phyloP scores from a whole-genome alignment of 2,797 vertebrate genomes.

The Anguilla obscura region DNA sequence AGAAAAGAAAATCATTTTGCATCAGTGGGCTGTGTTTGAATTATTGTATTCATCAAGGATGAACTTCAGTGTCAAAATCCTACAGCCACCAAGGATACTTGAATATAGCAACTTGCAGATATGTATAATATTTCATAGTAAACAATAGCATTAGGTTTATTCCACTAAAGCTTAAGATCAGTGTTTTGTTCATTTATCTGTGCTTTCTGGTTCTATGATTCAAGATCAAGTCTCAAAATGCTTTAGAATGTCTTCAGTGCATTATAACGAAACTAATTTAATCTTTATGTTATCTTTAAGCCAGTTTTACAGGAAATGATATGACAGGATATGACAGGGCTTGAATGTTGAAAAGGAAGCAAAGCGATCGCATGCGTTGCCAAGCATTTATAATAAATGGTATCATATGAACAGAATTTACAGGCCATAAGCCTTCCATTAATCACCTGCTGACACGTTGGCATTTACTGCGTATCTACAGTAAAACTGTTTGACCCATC shows the following conservation, averaged over 20 bases:
- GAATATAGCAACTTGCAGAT: background rate
- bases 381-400: background rate
- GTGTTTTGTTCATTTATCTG: too few relatives aligned
- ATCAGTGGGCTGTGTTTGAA: background rate
- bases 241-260: too few relatives aligned
- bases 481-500: background rate
- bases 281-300: background rate
- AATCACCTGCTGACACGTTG: background rate
- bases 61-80: background rate
- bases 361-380: background rate
- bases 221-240: too few relatives aligned
- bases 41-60: background rate
- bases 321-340: background rate
- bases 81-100: background rate
- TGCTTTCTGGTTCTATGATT: too few relatives aligned
- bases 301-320: background rate
- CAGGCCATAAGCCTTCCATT: background rate
- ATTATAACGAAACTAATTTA: too few relatives aligned
- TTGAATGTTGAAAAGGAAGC: background rate
- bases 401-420: background rate
- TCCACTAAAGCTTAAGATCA: too few relatives aligned
- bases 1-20: background rate
- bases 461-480: background rate
- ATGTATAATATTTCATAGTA: background rate
- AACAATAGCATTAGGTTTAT: background rate